Evolutionary conservation across 2,797 vertebrate genomes (phyloP).

Genomic region (Molothrus ater): DNA sequence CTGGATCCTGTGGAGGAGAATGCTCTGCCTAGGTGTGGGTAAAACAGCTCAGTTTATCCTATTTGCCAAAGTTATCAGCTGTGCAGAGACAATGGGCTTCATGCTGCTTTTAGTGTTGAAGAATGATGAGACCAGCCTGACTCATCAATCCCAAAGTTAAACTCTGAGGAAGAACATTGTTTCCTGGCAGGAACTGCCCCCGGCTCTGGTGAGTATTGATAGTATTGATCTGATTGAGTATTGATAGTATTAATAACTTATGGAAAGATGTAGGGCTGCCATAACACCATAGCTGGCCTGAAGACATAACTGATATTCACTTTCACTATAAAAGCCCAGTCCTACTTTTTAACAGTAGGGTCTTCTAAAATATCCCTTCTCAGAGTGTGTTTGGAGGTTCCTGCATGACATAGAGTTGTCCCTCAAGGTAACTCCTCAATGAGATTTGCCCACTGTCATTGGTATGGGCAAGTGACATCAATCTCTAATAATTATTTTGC

Average conservation of each 20-base stretch:
- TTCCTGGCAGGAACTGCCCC: neutral
- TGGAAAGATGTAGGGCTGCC: neutral
- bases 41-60: neutral
- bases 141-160: neutral
- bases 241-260: neutral
- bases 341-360: neutral
- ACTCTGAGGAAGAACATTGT: neutral
- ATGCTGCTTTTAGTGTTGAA: neutral
- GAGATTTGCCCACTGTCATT: neutral
- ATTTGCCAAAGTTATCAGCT: neutral
- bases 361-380: neutral
- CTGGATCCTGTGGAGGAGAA: neutral
- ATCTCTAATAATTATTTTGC: neutral
- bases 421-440: neutral
- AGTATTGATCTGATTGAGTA: neutral
- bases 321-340: neutral
- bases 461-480: accelerated
- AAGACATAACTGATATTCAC: neutral
- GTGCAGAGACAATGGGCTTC: neutral
- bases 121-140: neutral
- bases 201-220: neutral
- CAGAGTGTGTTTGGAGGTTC: neutral
- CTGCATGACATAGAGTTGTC: neutral
- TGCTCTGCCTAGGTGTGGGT: neutral
- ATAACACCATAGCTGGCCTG: neutral